phyloP scores from a whole-genome alignment of 1,140 invertebrate species.

The Sinonovacula constricta region DNA sequence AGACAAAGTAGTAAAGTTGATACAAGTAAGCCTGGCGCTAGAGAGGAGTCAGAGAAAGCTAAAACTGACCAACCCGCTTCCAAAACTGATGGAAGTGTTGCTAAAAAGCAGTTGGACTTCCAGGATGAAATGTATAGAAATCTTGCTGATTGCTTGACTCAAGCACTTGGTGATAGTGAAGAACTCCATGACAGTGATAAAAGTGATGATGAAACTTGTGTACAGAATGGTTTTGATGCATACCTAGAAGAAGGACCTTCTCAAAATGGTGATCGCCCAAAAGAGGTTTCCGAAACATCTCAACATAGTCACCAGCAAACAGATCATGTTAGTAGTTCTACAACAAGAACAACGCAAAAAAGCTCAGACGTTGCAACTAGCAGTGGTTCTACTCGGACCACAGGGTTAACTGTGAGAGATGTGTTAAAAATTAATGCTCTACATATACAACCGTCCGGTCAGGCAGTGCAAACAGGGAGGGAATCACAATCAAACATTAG shows the following conservation, averaged over 20 bases:
- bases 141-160: conserved; percentile 40
- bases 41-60: neutral
- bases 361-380: neutral
- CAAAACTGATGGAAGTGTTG: neutral
- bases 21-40: no score
- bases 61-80: no score
- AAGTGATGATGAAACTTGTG: conserved; percentile 68
- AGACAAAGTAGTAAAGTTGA: no score
- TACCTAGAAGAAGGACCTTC: conserved; percentile 52
- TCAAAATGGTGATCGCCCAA: neutral
- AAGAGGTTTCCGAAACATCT: neutral
- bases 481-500: neutral
- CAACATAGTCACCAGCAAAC: neutral
- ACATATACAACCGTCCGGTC: conserved; percentile 28
- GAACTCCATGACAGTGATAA: conserved; percentile 59
- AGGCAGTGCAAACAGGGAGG: neutral
- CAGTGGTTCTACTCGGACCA: neutral
- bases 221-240: conserved; percentile 69
- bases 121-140: conserved; percentile 45
- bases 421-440: conserved; percentile 37
- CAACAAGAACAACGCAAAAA: neutral
- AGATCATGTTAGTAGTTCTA: neutral
- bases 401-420: conserved; percentile 37
- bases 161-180: conserved; percentile 30
- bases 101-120: conserved; percentile 45